Percentiles rank a stretch among this genome's conserved stretches.
Conservation (phyloP, 2,797 vertebrate species). For the Agapornis canus region DNA sequence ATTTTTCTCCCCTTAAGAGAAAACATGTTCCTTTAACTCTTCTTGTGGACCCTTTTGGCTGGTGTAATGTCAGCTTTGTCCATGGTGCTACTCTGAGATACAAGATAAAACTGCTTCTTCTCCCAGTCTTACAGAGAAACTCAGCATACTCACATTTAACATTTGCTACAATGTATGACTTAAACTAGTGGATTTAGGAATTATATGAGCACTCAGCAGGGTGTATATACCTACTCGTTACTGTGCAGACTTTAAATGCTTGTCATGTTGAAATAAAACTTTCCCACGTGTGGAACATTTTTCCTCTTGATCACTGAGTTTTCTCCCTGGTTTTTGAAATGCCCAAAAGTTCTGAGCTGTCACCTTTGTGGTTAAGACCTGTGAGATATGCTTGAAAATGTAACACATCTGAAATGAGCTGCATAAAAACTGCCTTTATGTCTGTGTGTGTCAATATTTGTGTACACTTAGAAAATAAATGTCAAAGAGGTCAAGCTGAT, state of each 20-base stretch:
- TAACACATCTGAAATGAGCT: not conserved
- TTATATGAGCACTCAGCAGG: not conserved
- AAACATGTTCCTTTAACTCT: not conserved
- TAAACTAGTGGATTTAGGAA: not conserved
- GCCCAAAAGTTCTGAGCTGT: conserved; percentile 39
- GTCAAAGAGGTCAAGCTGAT: conserved; percentile 16
- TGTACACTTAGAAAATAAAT: conserved; percentile 39
- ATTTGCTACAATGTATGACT: not conserved
- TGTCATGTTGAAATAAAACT: not conserved
- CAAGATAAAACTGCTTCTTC: not conserved
- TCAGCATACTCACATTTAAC: not conserved
- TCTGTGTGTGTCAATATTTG: not conserved
- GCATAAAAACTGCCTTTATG: not conserved
- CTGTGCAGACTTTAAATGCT: not conserved
- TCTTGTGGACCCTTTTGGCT: not conserved
- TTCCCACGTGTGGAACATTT: conserved; percentile 7
- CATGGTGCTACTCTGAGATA: conserved; percentile 8
- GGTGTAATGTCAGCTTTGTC: not conserved
- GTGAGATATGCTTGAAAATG: not conserved
- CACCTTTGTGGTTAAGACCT: conserved; percentile 10
- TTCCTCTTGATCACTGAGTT: not conserved
- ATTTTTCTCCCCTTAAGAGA: not conserved
- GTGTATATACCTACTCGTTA: rapidly evolving
- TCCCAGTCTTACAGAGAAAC: not conserved
- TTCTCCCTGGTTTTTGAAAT: conserved; percentile 15